A percentile compares a stretch with the other conserved stretches of the same genome.
Evolutionary conservation across 2,113 vertebrate species (phyloP).

Genomic region (Aptenodytes forsteri): DNA sequence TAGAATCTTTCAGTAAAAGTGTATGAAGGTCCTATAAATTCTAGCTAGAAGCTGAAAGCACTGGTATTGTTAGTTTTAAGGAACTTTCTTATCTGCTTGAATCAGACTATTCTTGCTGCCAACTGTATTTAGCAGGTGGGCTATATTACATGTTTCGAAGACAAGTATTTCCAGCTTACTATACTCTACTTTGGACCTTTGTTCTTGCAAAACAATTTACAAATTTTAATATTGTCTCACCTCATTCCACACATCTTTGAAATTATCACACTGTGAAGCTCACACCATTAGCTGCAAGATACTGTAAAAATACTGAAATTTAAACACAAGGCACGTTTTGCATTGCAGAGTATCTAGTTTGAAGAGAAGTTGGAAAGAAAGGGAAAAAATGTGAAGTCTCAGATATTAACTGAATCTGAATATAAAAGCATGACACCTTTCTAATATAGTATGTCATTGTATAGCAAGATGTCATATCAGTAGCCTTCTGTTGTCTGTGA

Average conservation of each 20-base stretch:
- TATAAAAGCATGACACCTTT: background rate
- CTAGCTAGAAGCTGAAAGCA: background rate
- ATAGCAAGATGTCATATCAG: background rate
- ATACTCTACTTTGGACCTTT: background rate
- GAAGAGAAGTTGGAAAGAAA: background rate
- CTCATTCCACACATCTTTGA: background rate
- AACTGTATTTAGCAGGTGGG: background rate
- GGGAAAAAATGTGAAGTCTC: background rate
- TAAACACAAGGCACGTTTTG: background rate
- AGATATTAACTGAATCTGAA: background rate
- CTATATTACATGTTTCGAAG: background rate
- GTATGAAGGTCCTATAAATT: background rate
- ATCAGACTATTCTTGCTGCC: background rate
- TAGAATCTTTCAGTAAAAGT: background rate
- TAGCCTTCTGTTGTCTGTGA: constrained; percentile 42
- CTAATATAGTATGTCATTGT: background rate
- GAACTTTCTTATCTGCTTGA: background rate
- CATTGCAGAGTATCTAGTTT: background rate
- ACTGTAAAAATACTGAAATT: background rate
- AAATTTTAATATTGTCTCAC: background rate
- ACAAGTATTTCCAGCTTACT: background rate
- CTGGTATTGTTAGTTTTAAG: background rate
- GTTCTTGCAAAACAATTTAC: background rate
- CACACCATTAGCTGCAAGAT: background rate
- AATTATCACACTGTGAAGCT: background rate